A percentile compares a stretch with the other conserved stretches of the same genome.
These are phyloP conservation scores for Drosophila rhopaloa DNA, from an alignment of 1,140 invertebrate genomes.

Conservation along the genomic window DNA sequence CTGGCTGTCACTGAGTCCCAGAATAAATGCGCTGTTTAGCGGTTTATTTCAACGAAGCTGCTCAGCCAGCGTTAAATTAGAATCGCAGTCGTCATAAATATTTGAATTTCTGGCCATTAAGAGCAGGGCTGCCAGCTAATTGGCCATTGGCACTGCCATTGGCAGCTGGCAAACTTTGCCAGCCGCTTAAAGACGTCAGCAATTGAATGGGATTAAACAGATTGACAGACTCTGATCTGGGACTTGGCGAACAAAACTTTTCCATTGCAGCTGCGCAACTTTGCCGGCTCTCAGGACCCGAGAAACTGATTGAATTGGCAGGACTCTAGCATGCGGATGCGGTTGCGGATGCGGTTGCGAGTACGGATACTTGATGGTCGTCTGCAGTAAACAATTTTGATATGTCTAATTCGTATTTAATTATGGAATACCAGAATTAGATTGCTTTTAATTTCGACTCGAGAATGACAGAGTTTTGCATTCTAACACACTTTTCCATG, in stretches of 20 bases:
- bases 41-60: constrained; percentile 45
- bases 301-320: constrained; percentile 36
- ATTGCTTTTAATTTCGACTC: constrained; percentile 4
- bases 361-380: constrained; percentile 8
- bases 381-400: constrained; percentile 33
- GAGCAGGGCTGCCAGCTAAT: constrained; percentile 38
- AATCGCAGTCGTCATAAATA: constrained; percentile 71
- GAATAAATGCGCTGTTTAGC: constrained; percentile 49
- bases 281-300: constrained; percentile 2
- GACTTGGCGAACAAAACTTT: constrained; percentile 46
- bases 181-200: constrained; percentile 52
- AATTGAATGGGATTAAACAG: constrained; percentile 55
- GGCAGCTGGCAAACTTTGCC: constrained; percentile 33
- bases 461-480: constrained; percentile 12
- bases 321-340: constrained; percentile 2
- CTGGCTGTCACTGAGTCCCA: constrained; percentile 30
- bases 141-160: constrained; percentile 43
- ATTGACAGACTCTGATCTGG: constrained; percentile 57
- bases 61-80: constrained; percentile 77
- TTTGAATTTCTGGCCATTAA: constrained; percentile 68
- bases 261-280: constrained; percentile 48
- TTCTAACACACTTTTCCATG: constrained; percentile 2
- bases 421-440: constrained; percentile 20
- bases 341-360: constrained; percentile 2
- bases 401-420: constrained; percentile 22